phyloP scores from a whole-genome alignment of 2,888 invertebrate species.

The Zonitis immaculata region DNA sequence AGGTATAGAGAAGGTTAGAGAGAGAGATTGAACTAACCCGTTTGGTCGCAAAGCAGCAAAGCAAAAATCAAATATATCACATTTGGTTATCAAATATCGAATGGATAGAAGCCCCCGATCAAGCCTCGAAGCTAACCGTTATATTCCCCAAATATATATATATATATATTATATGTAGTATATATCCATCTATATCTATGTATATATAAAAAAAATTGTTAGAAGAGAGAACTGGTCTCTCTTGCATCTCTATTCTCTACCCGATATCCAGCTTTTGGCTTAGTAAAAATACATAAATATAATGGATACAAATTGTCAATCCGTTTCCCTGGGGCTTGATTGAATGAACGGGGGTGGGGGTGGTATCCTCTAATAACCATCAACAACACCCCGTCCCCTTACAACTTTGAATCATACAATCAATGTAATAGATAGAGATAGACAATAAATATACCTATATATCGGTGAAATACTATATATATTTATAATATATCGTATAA shows the following conservation, averaged over 20 bases:
- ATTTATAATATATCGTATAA: too few species aligned
- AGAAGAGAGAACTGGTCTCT: constrained; percentile 21
- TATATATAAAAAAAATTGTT: constrained; percentile 26
- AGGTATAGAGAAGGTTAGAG: too few species aligned
- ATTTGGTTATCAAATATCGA: constrained; percentile 43
- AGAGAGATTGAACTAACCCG: constrained; percentile 18
- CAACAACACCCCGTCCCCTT: too few species aligned
- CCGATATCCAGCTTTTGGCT: constrained; percentile 37
- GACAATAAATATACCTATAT: too few species aligned
- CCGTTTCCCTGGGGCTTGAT: constrained; percentile 44
- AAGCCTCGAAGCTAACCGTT: constrained; percentile 40
- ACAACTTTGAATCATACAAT: constrained; percentile 18
- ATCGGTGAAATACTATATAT: too few species aligned
- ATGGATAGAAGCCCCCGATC: constrained; percentile 40
- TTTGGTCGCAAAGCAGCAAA: constrained; percentile 34
- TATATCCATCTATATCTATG: too few species aligned
- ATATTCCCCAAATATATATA: constrained; percentile 39
- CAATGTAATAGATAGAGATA: constrained; percentile 17
- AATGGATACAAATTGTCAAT: constrained; percentile 48
- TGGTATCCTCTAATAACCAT: too few species aligned
- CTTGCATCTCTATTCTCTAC: too few species aligned
- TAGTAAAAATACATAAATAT: constrained; percentile 48
- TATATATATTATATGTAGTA: too few species aligned
- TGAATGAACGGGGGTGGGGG: constrained; percentile 35
- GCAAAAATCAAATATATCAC: constrained; percentile 43